Evolutionary conservation across 2,797 vertebrate species (phyloP).

Genomic region (Florisuga fusca): DNA sequence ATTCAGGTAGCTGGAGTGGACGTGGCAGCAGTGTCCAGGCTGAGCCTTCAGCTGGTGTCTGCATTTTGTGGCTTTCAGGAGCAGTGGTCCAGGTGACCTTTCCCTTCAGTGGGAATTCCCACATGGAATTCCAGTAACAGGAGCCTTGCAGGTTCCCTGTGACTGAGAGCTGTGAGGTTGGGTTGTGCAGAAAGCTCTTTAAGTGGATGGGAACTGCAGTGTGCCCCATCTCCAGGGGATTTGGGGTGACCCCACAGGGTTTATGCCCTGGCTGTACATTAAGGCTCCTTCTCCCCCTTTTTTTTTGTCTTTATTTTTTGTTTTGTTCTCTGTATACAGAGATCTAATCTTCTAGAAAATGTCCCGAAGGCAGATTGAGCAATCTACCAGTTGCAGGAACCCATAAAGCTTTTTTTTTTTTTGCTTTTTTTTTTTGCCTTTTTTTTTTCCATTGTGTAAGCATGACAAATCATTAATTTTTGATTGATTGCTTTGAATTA

Average conservation of each 20-base stretch:
- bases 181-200: no score
- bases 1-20: neutral
- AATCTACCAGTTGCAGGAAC: conserved; percentile 69
- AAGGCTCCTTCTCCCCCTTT: neutral
- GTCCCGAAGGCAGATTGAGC: conserved; percentile 29
- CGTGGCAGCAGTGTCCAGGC: neutral
- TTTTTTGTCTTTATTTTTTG: neutral
- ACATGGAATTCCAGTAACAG: rapidly evolving
- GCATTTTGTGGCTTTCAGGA: neutral
- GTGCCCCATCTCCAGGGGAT: neutral
- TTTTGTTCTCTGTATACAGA: neutral
- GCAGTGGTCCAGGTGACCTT: rapidly evolving
- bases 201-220: rapidly evolving
- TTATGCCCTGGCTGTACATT: neutral
- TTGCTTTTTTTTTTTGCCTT: neutral
- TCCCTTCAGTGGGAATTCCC: rapidly evolving
- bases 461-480: conserved; percentile 84
- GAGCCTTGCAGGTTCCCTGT: neutral
- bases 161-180: neutral
- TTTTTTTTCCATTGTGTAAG: conserved; percentile 73
- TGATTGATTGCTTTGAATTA: conserved; percentile 84
- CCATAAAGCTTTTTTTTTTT: conserved; percentile 63
- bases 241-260: rapidly evolving
- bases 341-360: conserved; percentile 41
- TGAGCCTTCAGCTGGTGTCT: neutral